phyloP scores from a whole-genome alignment of 2,113 vertebrate species.

The Bufo gargarizans region DNA sequence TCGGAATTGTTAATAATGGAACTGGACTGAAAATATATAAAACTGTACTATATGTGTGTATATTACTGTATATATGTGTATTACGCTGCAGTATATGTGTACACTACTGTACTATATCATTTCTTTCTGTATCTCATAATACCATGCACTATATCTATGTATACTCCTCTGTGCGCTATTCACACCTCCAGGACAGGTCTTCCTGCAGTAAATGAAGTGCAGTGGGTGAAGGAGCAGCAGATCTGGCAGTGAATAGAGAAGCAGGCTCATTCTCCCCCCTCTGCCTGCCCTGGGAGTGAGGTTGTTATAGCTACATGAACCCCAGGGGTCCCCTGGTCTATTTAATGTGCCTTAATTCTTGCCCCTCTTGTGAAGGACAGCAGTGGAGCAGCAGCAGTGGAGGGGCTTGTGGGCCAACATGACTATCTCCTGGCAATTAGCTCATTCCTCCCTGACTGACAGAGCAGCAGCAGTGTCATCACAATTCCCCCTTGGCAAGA shows the following conservation, averaged over 20 bases:
- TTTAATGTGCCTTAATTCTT: slow-evolving; percentile 79
- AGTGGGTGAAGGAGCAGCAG: not conserved
- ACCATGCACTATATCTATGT: not conserved
- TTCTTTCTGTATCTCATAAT: too few species aligned
- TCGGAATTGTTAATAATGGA: too few species aligned
- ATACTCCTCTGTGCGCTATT: not conserved
- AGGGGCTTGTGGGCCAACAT: slow-evolving; percentile 77
- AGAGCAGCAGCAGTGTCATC: slow-evolving; percentile 72
- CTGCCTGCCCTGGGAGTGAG: not conserved
- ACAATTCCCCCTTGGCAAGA: slow-evolving; percentile 85
- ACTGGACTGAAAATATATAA: too few species aligned
- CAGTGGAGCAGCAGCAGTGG: slow-evolving; percentile 70
- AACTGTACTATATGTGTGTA: too few species aligned
- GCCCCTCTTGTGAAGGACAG: slow-evolving; percentile 76
- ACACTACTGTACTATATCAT: too few species aligned
- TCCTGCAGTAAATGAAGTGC: not conserved
- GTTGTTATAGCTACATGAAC: slow-evolving; percentile 50
- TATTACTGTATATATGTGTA: too few species aligned
- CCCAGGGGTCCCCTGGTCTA: slow-evolving; percentile 82
- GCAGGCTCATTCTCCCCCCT: not conserved
- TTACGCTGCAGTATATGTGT: too few species aligned
- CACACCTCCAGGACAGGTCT: not conserved
- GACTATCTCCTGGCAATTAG: slow-evolving; percentile 79
- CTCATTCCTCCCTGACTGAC: slow-evolving; percentile 78
- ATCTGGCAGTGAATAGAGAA: not conserved